These are phyloP conservation scores for Macropodus opercularis DNA, from an alignment of 2,797 vertebrate genomes.

Conservation along the genomic window DNA sequence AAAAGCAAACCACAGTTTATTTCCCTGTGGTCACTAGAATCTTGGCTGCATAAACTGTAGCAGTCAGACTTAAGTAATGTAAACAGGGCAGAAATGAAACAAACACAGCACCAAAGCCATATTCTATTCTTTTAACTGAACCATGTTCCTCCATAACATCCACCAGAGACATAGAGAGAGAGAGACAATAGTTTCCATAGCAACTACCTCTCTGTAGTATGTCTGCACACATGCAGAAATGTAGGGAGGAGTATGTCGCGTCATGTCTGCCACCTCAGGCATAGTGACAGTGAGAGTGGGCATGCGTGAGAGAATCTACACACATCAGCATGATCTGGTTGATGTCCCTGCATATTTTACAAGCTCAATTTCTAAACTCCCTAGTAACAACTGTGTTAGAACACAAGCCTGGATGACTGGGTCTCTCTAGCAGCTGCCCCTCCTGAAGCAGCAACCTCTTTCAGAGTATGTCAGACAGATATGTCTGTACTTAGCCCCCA, in stretches of 20 bases:
- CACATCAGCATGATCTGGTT: slow-evolving; percentile 7
- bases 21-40: slow-evolving; percentile 24
- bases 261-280: slow-evolving; percentile 65
- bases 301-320: background rate
- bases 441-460: slow-evolving; percentile 25
- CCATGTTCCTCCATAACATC: slow-evolving; percentile 21
- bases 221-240: slow-evolving; percentile 45
- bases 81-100: slow-evolving; percentile 50
- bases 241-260: slow-evolving; percentile 30
- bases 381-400: slow-evolving; percentile 22
- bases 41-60: slow-evolving; percentile 24
- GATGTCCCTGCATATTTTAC: slow-evolving; percentile 19
- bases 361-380: slow-evolving; percentile 11
- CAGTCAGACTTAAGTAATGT: slow-evolving; percentile 42
- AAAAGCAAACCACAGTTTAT: slow-evolving; percentile 45
- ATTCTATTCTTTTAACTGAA: slow-evolving; percentile 36
- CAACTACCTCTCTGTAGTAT: slow-evolving; percentile 61
- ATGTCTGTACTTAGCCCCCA: slow-evolving; percentile 32
- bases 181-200: slow-evolving; percentile 70
- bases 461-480: slow-evolving; percentile 32
- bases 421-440: slow-evolving; percentile 28
- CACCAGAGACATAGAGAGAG: slow-evolving; percentile 20
- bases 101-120: slow-evolving; percentile 42
- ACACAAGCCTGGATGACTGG: slow-evolving; percentile 22
- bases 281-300: background rate